phyloP scores from a whole-genome alignment of 2,797 vertebrate species.

The Melanogrammus aeglefinus region DNA sequence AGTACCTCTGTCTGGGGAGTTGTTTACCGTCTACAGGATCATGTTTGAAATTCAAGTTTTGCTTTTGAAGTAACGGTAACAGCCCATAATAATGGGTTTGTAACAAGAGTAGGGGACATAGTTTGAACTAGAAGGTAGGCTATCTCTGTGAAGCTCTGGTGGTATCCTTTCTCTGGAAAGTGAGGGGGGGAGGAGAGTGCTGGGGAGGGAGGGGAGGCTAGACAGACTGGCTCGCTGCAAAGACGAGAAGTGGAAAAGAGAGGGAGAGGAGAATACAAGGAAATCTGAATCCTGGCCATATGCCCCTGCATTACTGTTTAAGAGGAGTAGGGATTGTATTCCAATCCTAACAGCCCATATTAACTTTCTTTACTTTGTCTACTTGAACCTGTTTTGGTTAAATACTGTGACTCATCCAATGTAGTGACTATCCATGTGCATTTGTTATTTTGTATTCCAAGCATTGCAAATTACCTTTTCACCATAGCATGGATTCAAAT shows the following conservation, averaged over 20 bases:
- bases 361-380: slow-evolving; percentile 15
- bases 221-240: slow-evolving; percentile 75
- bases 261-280: slow-evolving; percentile 72
- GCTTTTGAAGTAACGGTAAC: slow-evolving; percentile 5
- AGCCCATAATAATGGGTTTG: neutral
- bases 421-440: neutral
- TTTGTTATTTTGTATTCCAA: neutral
- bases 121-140: slow-evolving; percentile 20
- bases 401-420: neutral
- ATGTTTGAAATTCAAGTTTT: slow-evolving; percentile 18
- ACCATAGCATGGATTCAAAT: slow-evolving; percentile 24
- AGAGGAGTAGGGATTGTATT: slow-evolving; percentile 62
- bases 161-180: slow-evolving; percentile 67
- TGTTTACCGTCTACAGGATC: slow-evolving; percentile 1
- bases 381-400: neutral
- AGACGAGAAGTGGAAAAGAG: slow-evolving; percentile 71
- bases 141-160: slow-evolving; percentile 43
- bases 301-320: slow-evolving; percentile 70
- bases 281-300: slow-evolving; percentile 75
- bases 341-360: slow-evolving; percentile 33
- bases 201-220: slow-evolving; percentile 65
- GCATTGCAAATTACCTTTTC: slow-evolving; percentile 1
- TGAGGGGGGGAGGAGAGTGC: slow-evolving; percentile 52
- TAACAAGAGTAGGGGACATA: neutral
- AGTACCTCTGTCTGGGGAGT: slow-evolving; percentile 18